phyloP scores from a whole-genome alignment of 2,888 invertebrate species.

The Herminia tarsipennalis region DNA sequence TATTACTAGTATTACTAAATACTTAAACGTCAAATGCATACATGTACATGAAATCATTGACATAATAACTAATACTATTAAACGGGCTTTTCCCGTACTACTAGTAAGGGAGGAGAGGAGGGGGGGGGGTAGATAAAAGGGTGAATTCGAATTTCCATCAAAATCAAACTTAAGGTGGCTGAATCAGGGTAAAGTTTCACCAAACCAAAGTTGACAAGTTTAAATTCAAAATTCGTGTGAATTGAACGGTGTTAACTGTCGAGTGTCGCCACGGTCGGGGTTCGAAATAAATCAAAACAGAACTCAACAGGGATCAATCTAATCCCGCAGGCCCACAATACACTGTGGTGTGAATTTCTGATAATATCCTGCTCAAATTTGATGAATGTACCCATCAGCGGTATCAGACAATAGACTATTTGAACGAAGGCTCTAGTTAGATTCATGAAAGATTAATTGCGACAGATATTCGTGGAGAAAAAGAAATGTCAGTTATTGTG shows the following conservation, averaged over 20 bases:
- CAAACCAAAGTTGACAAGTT: no score
- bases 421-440: not conserved
- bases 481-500: not conserved
- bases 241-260: not conserved
- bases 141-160: no score
- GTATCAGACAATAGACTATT: constrained; percentile 12
- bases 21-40: no score
- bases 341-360: constrained; percentile 14
- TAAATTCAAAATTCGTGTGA: not conserved
- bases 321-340: constrained; percentile 25
- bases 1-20: no score
- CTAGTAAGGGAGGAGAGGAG: no score
- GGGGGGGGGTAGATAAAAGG: no score
- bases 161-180: no score
- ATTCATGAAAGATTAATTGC: constrained; percentile 11
- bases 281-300: constrained; percentile 39
- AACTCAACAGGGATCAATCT: constrained; percentile 36
- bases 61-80: no score
- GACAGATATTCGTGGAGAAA: not conserved
- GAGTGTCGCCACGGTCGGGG: constrained; percentile 1
- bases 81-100: no score
- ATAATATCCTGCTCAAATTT: constrained; percentile 19
- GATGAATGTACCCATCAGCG: constrained; percentile 23
- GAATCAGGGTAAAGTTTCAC: no score
- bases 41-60: no score